Base-by-base conservation (phyloP, 2,113 vertebrate species). In the Ellobius talpinus region DNA sequence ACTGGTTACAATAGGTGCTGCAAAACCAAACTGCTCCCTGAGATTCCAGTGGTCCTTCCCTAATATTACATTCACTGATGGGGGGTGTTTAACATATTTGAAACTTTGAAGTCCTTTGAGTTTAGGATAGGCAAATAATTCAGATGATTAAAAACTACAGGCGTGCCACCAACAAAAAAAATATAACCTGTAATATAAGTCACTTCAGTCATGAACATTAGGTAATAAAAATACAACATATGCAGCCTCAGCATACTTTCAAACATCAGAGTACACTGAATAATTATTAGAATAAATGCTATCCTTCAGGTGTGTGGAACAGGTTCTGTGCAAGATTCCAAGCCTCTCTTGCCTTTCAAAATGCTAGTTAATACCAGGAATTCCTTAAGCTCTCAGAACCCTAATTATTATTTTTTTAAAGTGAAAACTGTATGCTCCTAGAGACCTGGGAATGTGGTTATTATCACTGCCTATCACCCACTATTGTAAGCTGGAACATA, bases 71-170 rank as follows among this genome's bases (percentile, higher is more conserved):
- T 1, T 86, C 33, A 87, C 12, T 85, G 89, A 73, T 2, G 45
- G 33, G 78, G 58, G 19, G 58, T 17, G 5, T 19, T 58, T 76
- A 96, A 93, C 52, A 65, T n/a, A 81, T 68, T 86, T 65, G 66
- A 63, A 93, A 94, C 87, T 96, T 78, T 78, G 33, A 97, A 96
- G 90, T 76, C 36, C 6, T 88, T 17, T 92, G 85, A 70, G 68
- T 93, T 96, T 96, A 95, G 91, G 31, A 90, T 42, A 95, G 84
- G 90, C 90, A 95, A 68, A 89, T 91, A 92, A 94, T 97, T 95
- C 95, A 14, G n/a, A 94, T 82, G 90, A 58, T 97, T 97, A 97
- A 98, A 98, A 98, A 96, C 74, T 94, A 88, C 36, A 97, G 93
- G 87, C 45, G 52, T 81, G 42, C 96, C 92, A 96, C 65, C 72